Evolutionary conservation across 2,888 invertebrate genomes (phyloP).

Genomic region (Epinotia bilunana): DNA sequence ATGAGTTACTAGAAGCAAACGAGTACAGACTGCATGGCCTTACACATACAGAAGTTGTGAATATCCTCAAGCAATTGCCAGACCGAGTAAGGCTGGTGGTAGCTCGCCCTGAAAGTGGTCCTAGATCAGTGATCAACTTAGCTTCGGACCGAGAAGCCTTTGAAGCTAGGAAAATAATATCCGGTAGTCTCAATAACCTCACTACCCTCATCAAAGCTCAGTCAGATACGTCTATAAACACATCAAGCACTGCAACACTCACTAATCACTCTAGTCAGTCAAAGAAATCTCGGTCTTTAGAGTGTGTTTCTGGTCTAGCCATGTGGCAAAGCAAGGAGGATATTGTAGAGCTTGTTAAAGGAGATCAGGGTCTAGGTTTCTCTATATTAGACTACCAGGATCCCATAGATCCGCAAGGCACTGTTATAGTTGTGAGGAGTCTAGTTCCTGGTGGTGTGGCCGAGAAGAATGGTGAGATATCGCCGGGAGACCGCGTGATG

Average conservation of each 20-base stretch:
- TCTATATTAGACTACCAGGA: constrained; percentile 99
- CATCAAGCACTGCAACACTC: constrained; percentile 92
- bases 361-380: constrained; percentile 98
- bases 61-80: constrained; percentile 96
- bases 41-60: constrained; percentile 98
- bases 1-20: constrained; percentile 98
- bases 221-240: constrained; percentile 96
- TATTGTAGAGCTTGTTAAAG: constrained; percentile 95
- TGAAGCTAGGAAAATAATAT: constrained; percentile 91
- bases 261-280: constrained; percentile 87
- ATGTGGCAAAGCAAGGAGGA: constrained; percentile 99
- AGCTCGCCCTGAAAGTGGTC: constrained; percentile 88
- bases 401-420: constrained; percentile 96
- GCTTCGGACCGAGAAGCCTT: constrained; percentile 92
- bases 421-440: constrained; percentile 98
- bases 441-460: constrained; percentile 99
- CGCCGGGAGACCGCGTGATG: constrained; percentile 97
- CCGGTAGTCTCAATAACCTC: constrained; percentile 93
- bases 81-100: constrained; percentile 96
- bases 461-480: constrained; percentile 95
- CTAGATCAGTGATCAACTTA: constrained; percentile 89
- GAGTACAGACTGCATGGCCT: constrained; percentile 95
- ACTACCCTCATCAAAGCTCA: constrained; percentile 95
- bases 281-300: constrained; percentile 95
- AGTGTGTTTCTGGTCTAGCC: constrained; percentile 97